These are phyloP conservation scores for Drosophila pseudotalamancana DNA, from an alignment of 2,888 invertebrate genomes.

Conservation along the genomic window DNA sequence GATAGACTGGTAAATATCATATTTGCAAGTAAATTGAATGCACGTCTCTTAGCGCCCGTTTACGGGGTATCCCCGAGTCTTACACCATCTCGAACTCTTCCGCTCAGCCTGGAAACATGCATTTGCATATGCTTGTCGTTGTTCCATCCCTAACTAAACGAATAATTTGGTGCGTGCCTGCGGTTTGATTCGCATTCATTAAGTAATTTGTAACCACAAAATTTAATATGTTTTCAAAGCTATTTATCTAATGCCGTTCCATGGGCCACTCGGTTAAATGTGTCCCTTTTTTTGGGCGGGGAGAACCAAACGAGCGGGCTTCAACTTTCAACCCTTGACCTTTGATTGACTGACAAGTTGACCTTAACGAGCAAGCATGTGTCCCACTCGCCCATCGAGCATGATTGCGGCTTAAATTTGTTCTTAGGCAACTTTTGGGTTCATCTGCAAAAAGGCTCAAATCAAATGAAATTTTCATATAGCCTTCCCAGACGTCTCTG, in stretches of 20 bases:
- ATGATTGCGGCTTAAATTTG: conserved; percentile 69
- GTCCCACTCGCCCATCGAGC: conserved; percentile 23
- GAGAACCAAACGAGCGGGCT: accelerated
- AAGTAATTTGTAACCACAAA: conserved; percentile 75
- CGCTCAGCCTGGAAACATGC: neutral
- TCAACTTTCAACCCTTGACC: conserved; percentile 60
- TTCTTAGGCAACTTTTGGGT: conserved; percentile 46
- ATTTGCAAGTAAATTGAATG: no score
- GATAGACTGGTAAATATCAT: no score
- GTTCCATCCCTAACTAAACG: neutral
- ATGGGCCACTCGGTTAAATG: conserved; percentile 16
- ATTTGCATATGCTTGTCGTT: conserved; percentile 56
- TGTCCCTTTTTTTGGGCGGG: conserved; percentile 48
- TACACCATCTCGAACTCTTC: neutral
- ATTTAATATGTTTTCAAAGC: conserved; percentile 68
- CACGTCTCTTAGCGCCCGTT: no score
- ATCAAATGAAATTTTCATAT: conserved; percentile 47
- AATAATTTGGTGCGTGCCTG: conserved; percentile 29
- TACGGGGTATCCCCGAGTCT: neutral
- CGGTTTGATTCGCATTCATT: conserved; percentile 61
- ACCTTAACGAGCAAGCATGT: conserved; percentile 55
- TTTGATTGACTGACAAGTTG: conserved; percentile 78
- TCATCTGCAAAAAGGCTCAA: conserved; percentile 14
- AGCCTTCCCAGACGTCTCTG: conserved; percentile 8
- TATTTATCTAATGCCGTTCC: conserved; percentile 71